Base-by-base conservation (phyloP, 2,797 vertebrate genomes). In the Diceros bicornis region DNA sequence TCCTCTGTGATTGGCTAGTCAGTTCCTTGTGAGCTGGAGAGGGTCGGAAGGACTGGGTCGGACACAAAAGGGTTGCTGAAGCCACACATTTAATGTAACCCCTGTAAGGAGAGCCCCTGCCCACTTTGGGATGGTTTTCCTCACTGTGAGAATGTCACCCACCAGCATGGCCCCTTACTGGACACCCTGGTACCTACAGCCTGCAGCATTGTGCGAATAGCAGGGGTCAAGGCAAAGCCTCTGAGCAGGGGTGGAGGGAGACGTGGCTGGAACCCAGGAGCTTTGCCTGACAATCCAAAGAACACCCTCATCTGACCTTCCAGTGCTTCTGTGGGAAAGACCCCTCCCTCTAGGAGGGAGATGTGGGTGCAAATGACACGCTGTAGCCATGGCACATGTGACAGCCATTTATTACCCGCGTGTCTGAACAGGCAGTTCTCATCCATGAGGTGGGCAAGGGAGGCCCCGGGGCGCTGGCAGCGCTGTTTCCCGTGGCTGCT, bases 1-100 rank as follows among this genome's bases (percentile, higher is more conserved):
- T 91, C 96, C 34, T 75, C 78, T 96, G 52, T 96, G 50, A 90
- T 86, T 89, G n/a, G 57, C 78, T 91, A 94, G 89, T 94, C 93
- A 78, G 78, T 95, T 97, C 95, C 94, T 0, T 0, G 94, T 97
- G 95, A 96, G 89, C 93, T 62, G 64, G 77, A 83, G 69, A 91
- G 86, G 74, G 95, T 61, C 59, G 61, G 92, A 95, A 96, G 71
- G 94, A 78, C 92, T 66, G 96, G 72, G 71, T 37, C 0, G 2
- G 96, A 92, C 96, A 96, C 66, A 44, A 97, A 81, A 85, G 71
- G 20, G 27, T 20, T 21, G 5, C 25, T 27, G 44, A 37, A 91
- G 23, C 29, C 29, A 11, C 74, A 78, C 32, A 18, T 8, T n/a
- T 29, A 23, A 16, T 57, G 44, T 21, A 37, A 9, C 44, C 34